Percentiles rank a stretch among this genome's conserved stretches.
phyloP scores from a whole-genome alignment of 1,140 invertebrate genomes.

The Pogonomyrmex barbatus region DNA sequence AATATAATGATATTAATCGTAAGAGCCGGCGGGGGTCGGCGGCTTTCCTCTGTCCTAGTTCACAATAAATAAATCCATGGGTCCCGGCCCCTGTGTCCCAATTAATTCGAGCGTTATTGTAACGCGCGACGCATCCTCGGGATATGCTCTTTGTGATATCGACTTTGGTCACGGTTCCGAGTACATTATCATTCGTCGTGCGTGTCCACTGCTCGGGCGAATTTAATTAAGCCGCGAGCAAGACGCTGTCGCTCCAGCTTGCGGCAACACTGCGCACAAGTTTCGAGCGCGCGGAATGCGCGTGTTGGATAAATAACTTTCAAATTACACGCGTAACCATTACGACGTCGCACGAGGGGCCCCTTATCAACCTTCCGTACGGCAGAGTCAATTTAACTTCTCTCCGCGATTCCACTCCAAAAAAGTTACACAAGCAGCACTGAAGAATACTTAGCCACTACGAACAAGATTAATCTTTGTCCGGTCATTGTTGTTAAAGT shows the following conservation, averaged over 20 bases:
- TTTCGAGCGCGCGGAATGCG: conserved; percentile 36
- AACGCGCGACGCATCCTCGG: conserved; percentile 66
- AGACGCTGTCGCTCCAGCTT: conserved; percentile 3
- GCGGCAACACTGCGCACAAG: conserved; percentile 2
- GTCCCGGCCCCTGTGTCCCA: conserved; percentile 73
- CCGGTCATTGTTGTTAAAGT: background rate
- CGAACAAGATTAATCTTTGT: conserved; percentile 12
- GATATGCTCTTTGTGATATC: conserved; percentile 68
- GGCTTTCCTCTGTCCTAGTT: conserved; percentile 72
- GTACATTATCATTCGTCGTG: conserved; percentile 66
- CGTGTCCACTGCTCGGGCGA: conserved; percentile 43
- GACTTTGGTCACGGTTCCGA: conserved; percentile 61
- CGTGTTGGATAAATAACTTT: conserved; percentile 51
- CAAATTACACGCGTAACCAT: conserved; percentile 48
- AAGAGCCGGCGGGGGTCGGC: conserved; percentile 71
- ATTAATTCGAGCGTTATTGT: conserved; percentile 81
- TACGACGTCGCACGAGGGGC: conserved; percentile 31
- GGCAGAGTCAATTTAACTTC: conserved; percentile 44
- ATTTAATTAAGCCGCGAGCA: conserved; percentile 73
- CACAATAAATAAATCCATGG: conserved; percentile 79
- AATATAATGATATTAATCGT: conserved; percentile 80
- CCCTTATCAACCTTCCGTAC: conserved; percentile 34
- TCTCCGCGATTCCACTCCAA: conserved; percentile 12
- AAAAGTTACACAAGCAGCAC: conserved; percentile 14
- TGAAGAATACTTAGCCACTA: background rate